Evolutionary conservation across 2,113 vertebrate genomes (phyloP), one percentile per base, ranked within the genome.

Genomic region (Urocitellus parryii): DNA sequence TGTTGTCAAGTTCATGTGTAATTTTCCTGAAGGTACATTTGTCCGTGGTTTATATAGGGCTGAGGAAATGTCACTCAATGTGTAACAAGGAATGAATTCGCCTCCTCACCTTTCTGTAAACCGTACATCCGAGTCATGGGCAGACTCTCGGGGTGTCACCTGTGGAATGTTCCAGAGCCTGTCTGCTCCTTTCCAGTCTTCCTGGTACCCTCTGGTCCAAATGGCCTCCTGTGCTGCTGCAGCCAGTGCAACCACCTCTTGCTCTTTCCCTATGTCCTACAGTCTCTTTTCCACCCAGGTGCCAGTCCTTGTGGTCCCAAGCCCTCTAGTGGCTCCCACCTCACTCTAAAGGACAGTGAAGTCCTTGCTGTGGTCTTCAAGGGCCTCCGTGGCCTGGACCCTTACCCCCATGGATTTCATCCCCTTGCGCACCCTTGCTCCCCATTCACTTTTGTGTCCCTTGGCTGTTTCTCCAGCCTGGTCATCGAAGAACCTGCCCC

Each of bases 321-420:
- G 25, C 20, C 20, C 20, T 22, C 42, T 10, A 1, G 2, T 5
- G 48, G 45, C 45, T 89, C 37, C 10, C 1, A 0, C 25, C 42
- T 17, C 14, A 24, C 12, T 24, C 14, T 22, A 9, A 51, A 72
- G 73, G 63, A 34, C 39, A 7, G 0, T 7, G 27, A 51, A 4
- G 7, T 68, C 65, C n/a, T 63, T 0, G 11, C 20, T 14, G 27
- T 2, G 22, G 13, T n/a, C 22, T 4, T 1, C 4, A 22, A 32
- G 63, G 39, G 5, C 1, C 9, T 2, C 29, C 20, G 1, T 27
- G 32, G 45, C 37, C 63, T 20, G 37, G 61, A 2, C 22, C 22
- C 48, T 0, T 2, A 9, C 13, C 3, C 3, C 10, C 27, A 45
- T 10, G 3, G 12, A 11, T 42, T 6, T 18, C 25, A 37, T 25